Conservation (phyloP, 2,888 invertebrate genomes). For the Petrolisthes manimaculis region DNA sequence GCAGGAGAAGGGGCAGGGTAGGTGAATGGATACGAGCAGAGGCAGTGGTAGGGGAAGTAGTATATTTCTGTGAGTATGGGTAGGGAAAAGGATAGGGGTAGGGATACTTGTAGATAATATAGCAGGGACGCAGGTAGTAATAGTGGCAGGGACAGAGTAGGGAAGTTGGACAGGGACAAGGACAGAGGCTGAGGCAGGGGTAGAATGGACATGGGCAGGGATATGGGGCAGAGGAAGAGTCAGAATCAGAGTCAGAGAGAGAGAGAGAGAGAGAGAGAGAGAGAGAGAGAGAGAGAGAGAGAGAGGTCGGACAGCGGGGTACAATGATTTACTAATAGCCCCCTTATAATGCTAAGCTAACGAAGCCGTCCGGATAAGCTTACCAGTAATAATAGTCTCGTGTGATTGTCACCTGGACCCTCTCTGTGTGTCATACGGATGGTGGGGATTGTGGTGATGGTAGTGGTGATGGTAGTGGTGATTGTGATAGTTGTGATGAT, state of each 20-base stretch:
- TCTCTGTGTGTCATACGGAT: not conserved
- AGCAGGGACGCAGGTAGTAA: no score
- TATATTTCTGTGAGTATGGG: no score
- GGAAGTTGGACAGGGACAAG: no score
- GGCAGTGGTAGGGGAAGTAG: no score
- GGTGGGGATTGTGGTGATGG: not conserved
- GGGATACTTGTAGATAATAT: no score
- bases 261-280: not conserved
- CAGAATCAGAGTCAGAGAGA: no score
- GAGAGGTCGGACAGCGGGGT: not conserved
- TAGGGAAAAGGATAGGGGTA: no score
- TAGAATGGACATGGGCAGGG: not conserved
- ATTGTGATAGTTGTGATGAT: not conserved
- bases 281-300: not conserved
- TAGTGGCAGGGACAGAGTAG: no score
- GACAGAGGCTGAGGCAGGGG: slow-evolving; percentile 12
- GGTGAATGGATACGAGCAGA: no score
- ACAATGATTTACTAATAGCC: slow-evolving; percentile 48
- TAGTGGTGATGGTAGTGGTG: not conserved
- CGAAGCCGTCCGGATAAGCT: slow-evolving; percentile 42
- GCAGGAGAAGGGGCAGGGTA: no score
- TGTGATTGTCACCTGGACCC: slow-evolving; percentile 44
- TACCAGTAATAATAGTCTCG: slow-evolving; percentile 40
- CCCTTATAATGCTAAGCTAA: slow-evolving; percentile 44
- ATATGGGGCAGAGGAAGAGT: not conserved